Evolutionary conservation across 2,888 invertebrate species (phyloP).

Genomic region (Epinotia brunnichana): DNA sequence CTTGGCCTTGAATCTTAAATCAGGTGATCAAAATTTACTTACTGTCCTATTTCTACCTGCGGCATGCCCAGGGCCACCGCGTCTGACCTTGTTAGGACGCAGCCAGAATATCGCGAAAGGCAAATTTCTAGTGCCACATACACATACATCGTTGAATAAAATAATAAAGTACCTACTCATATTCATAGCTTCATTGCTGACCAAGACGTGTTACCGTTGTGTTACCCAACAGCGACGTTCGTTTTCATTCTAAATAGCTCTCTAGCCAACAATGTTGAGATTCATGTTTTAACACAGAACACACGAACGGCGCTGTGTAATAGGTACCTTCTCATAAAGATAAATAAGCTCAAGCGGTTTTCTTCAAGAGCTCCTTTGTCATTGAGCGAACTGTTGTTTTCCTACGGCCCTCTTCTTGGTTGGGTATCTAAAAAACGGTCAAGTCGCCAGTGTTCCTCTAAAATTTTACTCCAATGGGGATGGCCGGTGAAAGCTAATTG

Average conservation of each 20-base stretch:
- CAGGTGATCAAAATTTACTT: slow-evolving; percentile 7
- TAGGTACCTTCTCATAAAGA: too few relatives aligned
- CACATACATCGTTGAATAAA: slow-evolving; percentile 3
- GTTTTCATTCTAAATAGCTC: neutral
- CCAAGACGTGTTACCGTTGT: neutral
- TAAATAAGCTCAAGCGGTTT: neutral
- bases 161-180: neutral
- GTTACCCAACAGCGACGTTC: neutral
- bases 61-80: neutral
- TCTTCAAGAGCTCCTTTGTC: too few relatives aligned
- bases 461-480: neutral
- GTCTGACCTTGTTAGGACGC: slow-evolving; percentile 15
- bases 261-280: too few relatives aligned
- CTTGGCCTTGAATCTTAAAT: slow-evolving; percentile 18
- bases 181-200: too few relatives aligned
- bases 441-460: neutral
- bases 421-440: too few relatives aligned
- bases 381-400: neutral
- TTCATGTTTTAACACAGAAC: too few relatives aligned
- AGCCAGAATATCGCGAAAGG: neutral
- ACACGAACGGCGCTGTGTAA: too few relatives aligned
- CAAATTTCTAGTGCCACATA: neutral
- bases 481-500: too few relatives aligned
- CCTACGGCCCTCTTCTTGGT: neutral
- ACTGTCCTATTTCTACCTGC: slow-evolving; percentile 10